phyloP scores from a whole-genome alignment of 2,797 vertebrate species.

The Pseudochaenichthys georgianus region DNA sequence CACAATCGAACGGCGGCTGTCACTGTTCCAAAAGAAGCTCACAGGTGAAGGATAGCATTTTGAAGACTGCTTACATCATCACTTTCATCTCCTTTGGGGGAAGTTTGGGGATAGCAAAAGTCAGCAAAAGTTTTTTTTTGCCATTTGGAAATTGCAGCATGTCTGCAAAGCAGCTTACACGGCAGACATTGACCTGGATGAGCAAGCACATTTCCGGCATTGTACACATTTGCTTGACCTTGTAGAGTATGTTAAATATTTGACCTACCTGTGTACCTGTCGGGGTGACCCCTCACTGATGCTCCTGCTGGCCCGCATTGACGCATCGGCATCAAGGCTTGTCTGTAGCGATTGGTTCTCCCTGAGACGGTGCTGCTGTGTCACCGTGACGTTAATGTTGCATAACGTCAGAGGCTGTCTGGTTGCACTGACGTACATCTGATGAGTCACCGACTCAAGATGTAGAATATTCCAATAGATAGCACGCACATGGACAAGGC shows the following conservation, averaged over 20 bases:
- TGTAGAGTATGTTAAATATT: conserved; percentile 12
- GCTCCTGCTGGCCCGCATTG: conserved; percentile 22
- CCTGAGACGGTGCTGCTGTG: conserved; percentile 17
- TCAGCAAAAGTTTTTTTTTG: conserved; percentile 46
- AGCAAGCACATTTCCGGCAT: conserved; percentile 28
- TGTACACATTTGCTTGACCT: conserved; percentile 13
- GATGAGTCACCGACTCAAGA: conserved; percentile 38
- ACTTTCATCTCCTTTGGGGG: conserved; percentile 22
- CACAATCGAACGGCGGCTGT: conserved; percentile 4
- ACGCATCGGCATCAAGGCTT: neutral
- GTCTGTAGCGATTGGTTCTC: conserved; percentile 3
- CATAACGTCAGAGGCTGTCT: conserved; percentile 34
- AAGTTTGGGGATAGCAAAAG: conserved; percentile 20
- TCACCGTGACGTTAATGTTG: conserved; percentile 35
- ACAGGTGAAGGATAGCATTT: conserved; percentile 19
- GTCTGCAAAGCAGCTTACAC: conserved; percentile 20
- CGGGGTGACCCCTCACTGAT: conserved; percentile 7
- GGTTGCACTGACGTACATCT: conserved; percentile 24
- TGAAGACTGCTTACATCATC: conserved; percentile 57
- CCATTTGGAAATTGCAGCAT: conserved; percentile 17
- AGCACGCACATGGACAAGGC: neutral
- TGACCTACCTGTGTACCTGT: conserved; percentile 38
- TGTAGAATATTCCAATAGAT: conserved; percentile 2
- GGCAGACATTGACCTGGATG: conserved; percentile 16
- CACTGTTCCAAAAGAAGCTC: conserved; percentile 28